Evolutionary conservation across 2,113 vertebrate species (phyloP).

Genomic region (Myotis davidii): DNA sequence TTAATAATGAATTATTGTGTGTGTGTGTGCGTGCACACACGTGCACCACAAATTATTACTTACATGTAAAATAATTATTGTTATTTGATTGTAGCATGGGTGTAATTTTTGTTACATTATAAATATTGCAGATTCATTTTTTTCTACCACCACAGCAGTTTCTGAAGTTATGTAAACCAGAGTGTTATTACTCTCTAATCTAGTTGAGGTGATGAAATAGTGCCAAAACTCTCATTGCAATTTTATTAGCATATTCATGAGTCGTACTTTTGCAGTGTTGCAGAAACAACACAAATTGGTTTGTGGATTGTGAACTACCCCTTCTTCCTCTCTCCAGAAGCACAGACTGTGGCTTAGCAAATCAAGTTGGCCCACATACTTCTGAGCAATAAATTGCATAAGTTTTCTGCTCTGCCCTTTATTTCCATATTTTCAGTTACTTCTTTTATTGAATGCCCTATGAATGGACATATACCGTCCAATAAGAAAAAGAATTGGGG

Average conservation of each 20-base stretch:
- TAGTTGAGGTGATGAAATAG: conserved; percentile 85
- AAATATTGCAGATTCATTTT: conserved; percentile 77
- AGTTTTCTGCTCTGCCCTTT: conserved; percentile 3
- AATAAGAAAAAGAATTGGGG: neutral
- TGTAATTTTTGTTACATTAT: conserved; percentile 82
- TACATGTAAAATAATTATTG: conserved; percentile 62
- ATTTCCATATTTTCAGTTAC: conserved; percentile 46
- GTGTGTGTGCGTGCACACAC: too few species aligned
- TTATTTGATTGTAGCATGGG: conserved; percentile 69
- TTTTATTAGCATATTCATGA: conserved; percentile 90
- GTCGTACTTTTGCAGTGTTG: conserved; percentile 88
- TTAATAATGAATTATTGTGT: neutral
- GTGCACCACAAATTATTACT: conserved; percentile 4
- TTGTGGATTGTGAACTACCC: conserved; percentile 88
- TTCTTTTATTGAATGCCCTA: neutral
- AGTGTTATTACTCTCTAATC: conserved; percentile 84
- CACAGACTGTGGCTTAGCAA: conserved; percentile 77
- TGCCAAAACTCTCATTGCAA: conserved; percentile 87
- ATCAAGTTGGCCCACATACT: conserved; percentile 70
- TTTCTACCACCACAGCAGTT: conserved; percentile 71
- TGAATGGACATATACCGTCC: neutral
- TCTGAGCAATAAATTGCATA: conserved; percentile 24
- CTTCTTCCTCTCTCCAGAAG: conserved; percentile 80
- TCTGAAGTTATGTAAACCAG: conserved; percentile 81
- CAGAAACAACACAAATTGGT: conserved; percentile 91